Evolutionary conservation across 2,888 invertebrate species (phyloP), one percentile per base, ranked within the genome.

Genomic region (Rhopalosiphum nymphaeae): DNA sequence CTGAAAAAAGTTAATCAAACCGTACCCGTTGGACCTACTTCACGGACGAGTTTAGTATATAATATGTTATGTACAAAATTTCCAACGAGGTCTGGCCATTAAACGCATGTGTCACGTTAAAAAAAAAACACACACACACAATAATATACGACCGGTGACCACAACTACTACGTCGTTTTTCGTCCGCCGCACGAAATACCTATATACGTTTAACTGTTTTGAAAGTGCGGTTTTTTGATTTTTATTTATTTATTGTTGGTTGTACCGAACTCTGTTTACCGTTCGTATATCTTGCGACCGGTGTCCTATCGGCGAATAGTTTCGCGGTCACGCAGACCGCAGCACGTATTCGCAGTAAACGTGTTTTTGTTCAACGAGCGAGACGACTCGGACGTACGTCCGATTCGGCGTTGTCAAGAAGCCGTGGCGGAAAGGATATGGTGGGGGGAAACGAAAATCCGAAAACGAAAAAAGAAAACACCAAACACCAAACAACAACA

Each of bases 291-390:
- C 78, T 78, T 78, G 36, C 36, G 21, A 42, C 36, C 78, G 26
- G 36, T 78, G 36, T 78, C 36, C 78, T 36, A 78, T 42, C 9
- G 78, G 78, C 4, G 78, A 78, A 78, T 16, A 78, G 78, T 78
- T 78, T 36, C 3, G 78, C 36, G 78, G 78, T 78, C 36, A 11
- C 16, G 36, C 36, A 36, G 36, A 36, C 78, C 78, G 21, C n/a
- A n/a, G 61, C 67, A 78, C 78, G 78, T 78, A 78, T 36, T 36
- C 21, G 9, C 78, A 44, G 86, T 86, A 44, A 44, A 44, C 46
- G 86, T 46, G 44, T 46, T 42, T 86, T 86, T 86, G 86, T 46
- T 86, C 86, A 46, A 42, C 42, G 86, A 86, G 29, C 86, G 44
- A 86, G 29, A 42, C 78, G 78, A 78, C 78, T 36, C 36, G 21